phyloP scores from a whole-genome alignment of 2,888 invertebrate species.

The Smittia aterrima region DNA sequence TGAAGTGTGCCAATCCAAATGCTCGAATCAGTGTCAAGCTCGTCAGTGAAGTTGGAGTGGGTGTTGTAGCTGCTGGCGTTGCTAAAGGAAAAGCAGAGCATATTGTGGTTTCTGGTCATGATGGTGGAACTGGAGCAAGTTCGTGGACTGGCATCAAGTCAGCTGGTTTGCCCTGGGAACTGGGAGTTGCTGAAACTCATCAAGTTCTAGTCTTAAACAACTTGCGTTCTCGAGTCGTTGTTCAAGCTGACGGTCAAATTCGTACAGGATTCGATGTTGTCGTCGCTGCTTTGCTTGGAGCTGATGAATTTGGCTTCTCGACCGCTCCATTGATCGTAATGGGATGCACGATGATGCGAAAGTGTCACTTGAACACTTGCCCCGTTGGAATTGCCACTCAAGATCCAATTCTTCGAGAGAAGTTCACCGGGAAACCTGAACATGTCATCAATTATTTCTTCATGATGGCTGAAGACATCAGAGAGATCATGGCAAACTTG shows the following conservation, averaged over 20 bases:
- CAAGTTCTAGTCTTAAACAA: constrained; percentile 94
- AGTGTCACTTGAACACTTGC: constrained; percentile 98
- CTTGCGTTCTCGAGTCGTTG: constrained; percentile 82
- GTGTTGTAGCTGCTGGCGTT: constrained; percentile 98
- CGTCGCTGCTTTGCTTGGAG: constrained; percentile 92
- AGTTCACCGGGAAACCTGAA: constrained; percentile 97
- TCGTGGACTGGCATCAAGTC: constrained; percentile 99
- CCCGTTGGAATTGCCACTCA: constrained; percentile 99
- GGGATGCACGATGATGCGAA: constrained; percentile 99
- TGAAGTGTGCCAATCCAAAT: constrained; percentile 94
- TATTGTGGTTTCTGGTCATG: constrained; percentile 97
- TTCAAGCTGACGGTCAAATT: constrained; percentile 96
- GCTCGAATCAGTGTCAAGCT: constrained; percentile 96
- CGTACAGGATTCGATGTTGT: constrained; percentile 94
- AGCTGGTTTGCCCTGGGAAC: constrained; percentile 97
- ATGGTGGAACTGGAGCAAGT: constrained; percentile 98
- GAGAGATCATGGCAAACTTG: constrained; percentile 85
- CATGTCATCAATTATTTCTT: constrained; percentile 97
- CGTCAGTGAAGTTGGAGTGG: constrained; percentile 98
- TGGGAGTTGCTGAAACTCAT: constrained; percentile 97
- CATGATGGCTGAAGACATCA: constrained; percentile 96
- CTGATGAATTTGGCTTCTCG: constrained; percentile 98
- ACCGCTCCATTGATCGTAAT: constrained; percentile 96
- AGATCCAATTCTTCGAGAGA: constrained; percentile 90
- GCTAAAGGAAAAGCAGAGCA: constrained; percentile 99